Percentiles rank a stretch among this genome's conserved stretches.
These are phyloP conservation scores for Hetaerina titia DNA, from an alignment of 2,888 invertebrate species.

Conservation along the genomic window DNA sequence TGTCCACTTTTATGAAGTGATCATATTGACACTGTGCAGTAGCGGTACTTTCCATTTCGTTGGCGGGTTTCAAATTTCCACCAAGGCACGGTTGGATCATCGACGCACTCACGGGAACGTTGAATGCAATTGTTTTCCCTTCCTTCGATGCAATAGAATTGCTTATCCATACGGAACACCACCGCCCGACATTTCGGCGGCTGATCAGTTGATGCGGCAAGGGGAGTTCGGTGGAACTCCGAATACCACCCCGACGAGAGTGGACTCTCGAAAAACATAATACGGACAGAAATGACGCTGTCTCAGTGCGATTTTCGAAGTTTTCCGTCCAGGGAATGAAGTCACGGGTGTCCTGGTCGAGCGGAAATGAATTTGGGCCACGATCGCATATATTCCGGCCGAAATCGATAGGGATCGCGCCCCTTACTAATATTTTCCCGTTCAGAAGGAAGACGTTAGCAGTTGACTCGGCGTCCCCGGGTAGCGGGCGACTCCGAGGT, in stretches of 20 bases:
- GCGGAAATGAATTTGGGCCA: slow-evolving; percentile 15
- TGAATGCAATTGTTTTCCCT: not conserved
- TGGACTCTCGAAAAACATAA: not conserved
- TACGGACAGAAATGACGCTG: not conserved
- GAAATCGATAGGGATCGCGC: too few species aligned
- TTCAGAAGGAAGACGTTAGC: too few species aligned
- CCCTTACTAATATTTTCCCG: too few species aligned
- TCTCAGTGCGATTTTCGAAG: not conserved
- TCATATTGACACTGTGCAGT: too few species aligned
- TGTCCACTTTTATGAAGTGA: too few species aligned
- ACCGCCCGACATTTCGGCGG: not conserved
- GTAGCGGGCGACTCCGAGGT: too few species aligned
- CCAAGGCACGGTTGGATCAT: not conserved
- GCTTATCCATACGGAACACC: not conserved
- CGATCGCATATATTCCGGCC: not conserved
- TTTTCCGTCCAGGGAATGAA: not conserved
- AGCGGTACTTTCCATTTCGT: not conserved
- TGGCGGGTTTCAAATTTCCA: not conserved
- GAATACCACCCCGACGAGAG: not conserved
- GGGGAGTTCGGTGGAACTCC: not conserved
- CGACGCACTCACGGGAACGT: not conserved
- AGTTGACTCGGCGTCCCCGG: too few species aligned
- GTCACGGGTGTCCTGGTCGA: not conserved
- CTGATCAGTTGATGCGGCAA: not conserved
- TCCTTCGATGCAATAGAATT: not conserved